Base-by-base conservation (phyloP, 1,140 invertebrate genomes). In the Drosophila fuyamai region DNA sequence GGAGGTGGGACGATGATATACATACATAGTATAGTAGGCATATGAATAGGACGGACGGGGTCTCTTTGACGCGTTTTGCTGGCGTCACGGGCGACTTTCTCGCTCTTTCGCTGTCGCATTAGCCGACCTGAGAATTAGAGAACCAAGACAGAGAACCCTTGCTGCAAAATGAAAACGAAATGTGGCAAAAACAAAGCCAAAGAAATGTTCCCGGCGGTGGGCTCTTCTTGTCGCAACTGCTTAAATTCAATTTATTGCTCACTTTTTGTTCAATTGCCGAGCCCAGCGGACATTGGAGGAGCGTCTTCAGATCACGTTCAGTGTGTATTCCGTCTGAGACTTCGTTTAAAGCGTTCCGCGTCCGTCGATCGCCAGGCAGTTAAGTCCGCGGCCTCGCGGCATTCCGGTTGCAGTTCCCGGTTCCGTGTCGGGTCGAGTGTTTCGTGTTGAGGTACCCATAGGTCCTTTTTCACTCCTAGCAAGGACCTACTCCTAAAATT, bases 161-260 rank as follows among this genome's bases (percentile, higher is more conserved):
- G 50, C 62, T 27, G 54, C 72, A 54, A 61, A 76, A 51, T 70
- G 63, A 68, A 77, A 77, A 56, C 62, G 53, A 77, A 76, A 76
- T 67, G 63, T 66, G 70, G 67, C 61, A 74, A 72, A 88, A 83
- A 88, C 83, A 86, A 88, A 88, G 83, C 83, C 83, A 88, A 88
- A 88, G 83, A 88, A 88, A 88, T 88, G 83, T 84, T 43, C n/a
- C 47, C 35, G 63, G 44, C 16, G 23, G 54, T 43, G 27, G 40
- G 40, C 51, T 62, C 55, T 74, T 44, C 53, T 47, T 50, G 50
- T 29, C 50, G 77, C 67, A 56, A 73, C 62, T 76, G 75, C 65
- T 74, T 65, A 82, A 88, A 86, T 76, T 58, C 76, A 88, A 86
- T 67, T 73, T 73, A 71, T 81, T 81, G 79, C 58, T 83, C 83